phyloP scores from a whole-genome alignment of 1,140 invertebrate species.

The Chironomus striatipennis region DNA sequence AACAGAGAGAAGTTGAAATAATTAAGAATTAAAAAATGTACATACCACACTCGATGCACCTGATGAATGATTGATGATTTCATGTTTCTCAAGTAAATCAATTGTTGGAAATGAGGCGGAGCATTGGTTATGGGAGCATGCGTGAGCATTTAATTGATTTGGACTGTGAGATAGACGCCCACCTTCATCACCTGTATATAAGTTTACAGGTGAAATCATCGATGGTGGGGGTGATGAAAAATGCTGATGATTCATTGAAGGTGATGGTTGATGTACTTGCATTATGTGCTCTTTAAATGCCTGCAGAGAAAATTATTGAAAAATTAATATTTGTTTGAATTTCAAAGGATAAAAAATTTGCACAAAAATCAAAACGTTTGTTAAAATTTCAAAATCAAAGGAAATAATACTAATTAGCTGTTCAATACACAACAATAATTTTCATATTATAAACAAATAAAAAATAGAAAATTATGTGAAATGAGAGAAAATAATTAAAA shows the following conservation, averaged over 20 bases:
- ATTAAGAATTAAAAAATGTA: neutral
- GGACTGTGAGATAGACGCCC: neutral
- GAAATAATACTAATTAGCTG: neutral
- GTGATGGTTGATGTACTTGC: neutral
- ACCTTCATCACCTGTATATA: neutral
- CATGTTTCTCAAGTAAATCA: conserved; percentile 76
- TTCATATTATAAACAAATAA: neutral
- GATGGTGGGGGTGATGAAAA: neutral
- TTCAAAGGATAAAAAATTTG: neutral
- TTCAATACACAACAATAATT: neutral
- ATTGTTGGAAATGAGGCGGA: conserved; percentile 64
- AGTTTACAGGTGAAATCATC: conserved; percentile 5
- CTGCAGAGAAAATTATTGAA: neutral
- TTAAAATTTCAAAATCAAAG: neutral
- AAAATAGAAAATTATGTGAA: neutral
- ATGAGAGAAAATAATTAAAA: neutral
- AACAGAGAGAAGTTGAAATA: neutral
- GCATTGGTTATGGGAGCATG: conserved; percentile 61
- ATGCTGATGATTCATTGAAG: neutral
- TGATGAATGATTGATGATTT: conserved; percentile 35
- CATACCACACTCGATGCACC: conserved; percentile 15
- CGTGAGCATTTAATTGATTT: conserved; percentile 34
- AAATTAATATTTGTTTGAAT: neutral
- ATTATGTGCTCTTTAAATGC: conserved; percentile 5
- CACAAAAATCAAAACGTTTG: no score